phyloP scores from a whole-genome alignment of 2,113 vertebrate species.

The Halichoerus grypus region DNA sequence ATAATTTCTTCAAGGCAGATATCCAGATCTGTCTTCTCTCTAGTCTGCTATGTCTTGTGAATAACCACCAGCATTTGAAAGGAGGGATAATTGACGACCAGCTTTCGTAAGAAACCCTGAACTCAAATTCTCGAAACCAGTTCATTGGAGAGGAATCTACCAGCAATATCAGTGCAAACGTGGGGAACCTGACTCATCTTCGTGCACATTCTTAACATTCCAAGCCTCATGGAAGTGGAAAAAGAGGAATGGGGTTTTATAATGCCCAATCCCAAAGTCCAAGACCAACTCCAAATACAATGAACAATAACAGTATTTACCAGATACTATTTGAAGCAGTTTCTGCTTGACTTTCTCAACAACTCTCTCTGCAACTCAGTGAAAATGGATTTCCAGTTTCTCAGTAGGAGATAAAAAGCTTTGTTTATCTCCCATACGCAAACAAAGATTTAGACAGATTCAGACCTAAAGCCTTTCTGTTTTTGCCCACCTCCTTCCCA shows the following conservation, averaged over 20 bases:
- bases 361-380: background rate
- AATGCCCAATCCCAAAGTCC: background rate
- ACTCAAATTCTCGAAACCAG: background rate
- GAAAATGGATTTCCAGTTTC: background rate
- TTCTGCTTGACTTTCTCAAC: background rate
- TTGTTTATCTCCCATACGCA: background rate
- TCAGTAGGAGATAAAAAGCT: background rate
- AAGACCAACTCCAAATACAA: background rate
- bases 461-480: background rate
- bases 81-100: background rate
- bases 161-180: background rate
- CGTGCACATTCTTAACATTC: background rate
- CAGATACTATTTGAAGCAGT: background rate
- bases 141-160: background rate
- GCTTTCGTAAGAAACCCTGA: background rate
- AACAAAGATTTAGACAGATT: background rate
- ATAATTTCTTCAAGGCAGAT: background rate
- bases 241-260: background rate
- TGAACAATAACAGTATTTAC: background rate
- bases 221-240: background rate
- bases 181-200: background rate
- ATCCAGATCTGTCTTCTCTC: background rate
- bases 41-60: background rate
- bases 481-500: background rate
- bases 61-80: background rate